A percentile compares a stretch with the other conserved stretches of the same genome.
Conservation (phyloP, 2,113 vertebrate species). For the Cyphomyrus discorhynchus region DNA sequence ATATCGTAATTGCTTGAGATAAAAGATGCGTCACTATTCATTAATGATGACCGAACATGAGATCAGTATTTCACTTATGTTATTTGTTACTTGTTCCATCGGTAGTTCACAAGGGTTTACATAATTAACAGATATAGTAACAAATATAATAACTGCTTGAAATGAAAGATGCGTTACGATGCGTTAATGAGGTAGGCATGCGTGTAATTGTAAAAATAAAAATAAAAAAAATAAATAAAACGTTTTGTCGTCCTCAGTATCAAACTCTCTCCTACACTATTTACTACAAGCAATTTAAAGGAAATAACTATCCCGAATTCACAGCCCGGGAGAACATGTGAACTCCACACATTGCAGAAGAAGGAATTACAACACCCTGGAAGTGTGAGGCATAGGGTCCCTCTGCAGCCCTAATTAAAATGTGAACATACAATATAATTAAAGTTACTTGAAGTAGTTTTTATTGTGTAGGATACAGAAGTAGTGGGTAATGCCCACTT, state of each 20-base stretch:
- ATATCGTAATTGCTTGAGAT: not conserved
- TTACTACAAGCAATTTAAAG: not conserved
- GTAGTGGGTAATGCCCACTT: not conserved
- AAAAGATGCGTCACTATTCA: not conserved
- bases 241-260: not conserved
- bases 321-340: not conserved
- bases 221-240: no score
- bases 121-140: not conserved
- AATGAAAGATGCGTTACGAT: not conserved
- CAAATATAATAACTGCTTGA: not conserved
- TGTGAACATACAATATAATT: not conserved
- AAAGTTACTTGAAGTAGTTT: not conserved
- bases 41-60: not conserved
- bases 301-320: not conserved
- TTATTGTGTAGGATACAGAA: not conserved
- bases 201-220: not conserved
- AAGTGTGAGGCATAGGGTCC: not conserved
- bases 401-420: not conserved
- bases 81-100: not conserved
- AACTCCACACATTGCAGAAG: not conserved
- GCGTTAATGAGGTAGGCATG: not conserved
- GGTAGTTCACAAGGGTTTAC: not conserved
- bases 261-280: not conserved
- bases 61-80: not conserved
- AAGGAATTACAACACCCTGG: not conserved